These are phyloP conservation scores for Danio aesculapii DNA, from an alignment of 2,797 vertebrate genomes.

Conservation along the genomic window DNA sequence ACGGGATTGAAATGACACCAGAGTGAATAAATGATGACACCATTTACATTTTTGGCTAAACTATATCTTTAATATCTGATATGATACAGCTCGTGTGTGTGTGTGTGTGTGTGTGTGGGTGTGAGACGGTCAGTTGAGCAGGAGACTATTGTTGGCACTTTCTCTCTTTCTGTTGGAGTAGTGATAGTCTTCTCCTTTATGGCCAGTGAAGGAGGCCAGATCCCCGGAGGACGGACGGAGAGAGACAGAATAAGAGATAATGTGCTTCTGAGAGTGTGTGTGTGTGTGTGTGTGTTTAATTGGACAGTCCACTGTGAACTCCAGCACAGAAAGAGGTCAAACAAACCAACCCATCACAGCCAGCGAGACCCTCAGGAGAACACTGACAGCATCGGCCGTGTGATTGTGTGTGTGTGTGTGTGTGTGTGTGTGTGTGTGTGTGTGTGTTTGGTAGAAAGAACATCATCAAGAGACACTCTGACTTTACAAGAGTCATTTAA, in stretches of 20 bases:
- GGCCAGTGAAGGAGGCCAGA: conserved; percentile 51
- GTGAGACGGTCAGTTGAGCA: background rate
- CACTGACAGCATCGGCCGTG: background rate
- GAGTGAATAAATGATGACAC: no score
- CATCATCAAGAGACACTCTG: background rate
- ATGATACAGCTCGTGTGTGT: background rate
- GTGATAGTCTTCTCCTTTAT: conserved; percentile 37
- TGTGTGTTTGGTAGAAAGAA: background rate
- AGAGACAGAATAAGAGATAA: conserved; percentile 35
- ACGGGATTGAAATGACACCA: background rate
- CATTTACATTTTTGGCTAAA: no score
- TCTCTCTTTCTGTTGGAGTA: conserved; percentile 9
- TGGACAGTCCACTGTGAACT: conserved; percentile 43
- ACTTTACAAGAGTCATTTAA: conserved; percentile 5
- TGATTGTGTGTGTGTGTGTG: background rate
- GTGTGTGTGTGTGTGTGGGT: no score
- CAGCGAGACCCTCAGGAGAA: conserved; percentile 7
- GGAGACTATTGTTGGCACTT: no score
- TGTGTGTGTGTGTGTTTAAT: conserved; percentile 24
- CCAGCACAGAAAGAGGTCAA: conserved; percentile 33
- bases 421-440: background rate
- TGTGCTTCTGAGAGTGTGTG: conserved; percentile 35
- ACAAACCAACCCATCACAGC: conserved; percentile 5
- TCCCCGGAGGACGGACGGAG: conserved; percentile 41
- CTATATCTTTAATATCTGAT: background rate